These are phyloP conservation scores for Drosophila asahinai DNA, from an alignment of 1,140 invertebrate genomes.

Conservation along the genomic window DNA sequence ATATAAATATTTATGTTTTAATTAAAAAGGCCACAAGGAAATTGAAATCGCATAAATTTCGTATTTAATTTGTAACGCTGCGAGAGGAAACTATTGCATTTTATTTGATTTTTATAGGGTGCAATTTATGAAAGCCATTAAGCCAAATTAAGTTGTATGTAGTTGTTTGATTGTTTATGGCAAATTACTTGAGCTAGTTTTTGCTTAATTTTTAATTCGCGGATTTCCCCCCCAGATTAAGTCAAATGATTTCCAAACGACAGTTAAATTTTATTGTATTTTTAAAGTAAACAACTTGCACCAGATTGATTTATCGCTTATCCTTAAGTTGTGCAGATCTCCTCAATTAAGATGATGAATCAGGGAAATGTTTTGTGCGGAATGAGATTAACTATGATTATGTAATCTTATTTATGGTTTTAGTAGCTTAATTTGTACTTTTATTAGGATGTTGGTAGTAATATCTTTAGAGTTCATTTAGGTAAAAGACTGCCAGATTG, in stretches of 20 bases:
- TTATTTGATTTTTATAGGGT: conserved; percentile 76
- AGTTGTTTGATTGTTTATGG: conserved; percentile 42
- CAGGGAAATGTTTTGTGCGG: neutral
- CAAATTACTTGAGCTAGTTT: neutral
- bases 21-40: conserved; percentile 83
- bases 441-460: too few species aligned
- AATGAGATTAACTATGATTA: neutral
- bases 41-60: conserved; percentile 78
- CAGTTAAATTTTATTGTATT: neutral
- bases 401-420: neutral
- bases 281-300: conserved; percentile 4
- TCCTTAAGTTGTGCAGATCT: neutral
- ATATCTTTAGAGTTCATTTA: too few species aligned
- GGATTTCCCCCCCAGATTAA: conserved; percentile 5
- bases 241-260: neutral
- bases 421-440: neutral
- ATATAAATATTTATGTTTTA: conserved; percentile 84
- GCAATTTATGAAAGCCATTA: conserved; percentile 72
- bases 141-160: conserved; percentile 66
- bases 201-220: conserved; percentile 5
- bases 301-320: neutral
- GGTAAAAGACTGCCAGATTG: too few species aligned
- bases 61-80: conserved; percentile 63
- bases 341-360: neutral
- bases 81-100: conserved; percentile 52